Base-by-base conservation (phyloP, 2,888 invertebrate species). In the Doris montereyensis region DNA sequence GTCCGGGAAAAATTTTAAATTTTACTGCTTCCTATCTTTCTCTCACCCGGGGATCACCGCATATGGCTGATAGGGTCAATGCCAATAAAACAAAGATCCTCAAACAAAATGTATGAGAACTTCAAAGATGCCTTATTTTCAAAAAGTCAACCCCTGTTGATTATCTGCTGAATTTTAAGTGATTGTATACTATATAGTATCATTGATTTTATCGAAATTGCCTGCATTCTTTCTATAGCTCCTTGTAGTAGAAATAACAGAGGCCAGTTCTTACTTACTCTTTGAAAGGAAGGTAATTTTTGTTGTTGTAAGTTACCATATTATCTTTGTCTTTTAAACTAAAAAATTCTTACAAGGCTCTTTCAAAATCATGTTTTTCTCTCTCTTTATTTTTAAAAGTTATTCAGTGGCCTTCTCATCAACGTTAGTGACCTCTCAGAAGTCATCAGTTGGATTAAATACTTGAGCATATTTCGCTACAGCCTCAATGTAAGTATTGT, bases 321-420 rank as follows among this genome's bases (percentile, higher is more conserved):
- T 5, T 21, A 13, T 52, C 26, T 10, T 4, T 73, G 13, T 73
- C 5, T 1, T 28, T 10, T 3, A 26, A 62, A 17, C 4, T 1
- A 4, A 17, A 30, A 2, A 1, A 5, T 28, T 1, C 30, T 68
- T 30, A 68, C 68, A n/a, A 30, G 17, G 13, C 35, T 70, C 10
- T n/a, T 34, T 70, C 1, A 21, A 2, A 60, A 10, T 4, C 21
- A 24, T 60, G n/a, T 34, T n/a, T n/a, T n/a, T n/a, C n/a, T n/a
- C n/a, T n/a, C 41, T 21, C 26, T 28, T 4, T 67, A 26, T 21
- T 70, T 30, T 30, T 80, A 81, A 58, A 83, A 89, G 91, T 85
- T 91, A 57, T 91, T 90, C 83, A 88, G 90, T 83, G 91, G 91
- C 2, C 83, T 91, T n/a, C 83, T 91, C 68, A 88, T 91, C 35